Evolutionary conservation across 2,888 invertebrate genomes (phyloP).

Genomic region (Osmoderma eremita): DNA sequence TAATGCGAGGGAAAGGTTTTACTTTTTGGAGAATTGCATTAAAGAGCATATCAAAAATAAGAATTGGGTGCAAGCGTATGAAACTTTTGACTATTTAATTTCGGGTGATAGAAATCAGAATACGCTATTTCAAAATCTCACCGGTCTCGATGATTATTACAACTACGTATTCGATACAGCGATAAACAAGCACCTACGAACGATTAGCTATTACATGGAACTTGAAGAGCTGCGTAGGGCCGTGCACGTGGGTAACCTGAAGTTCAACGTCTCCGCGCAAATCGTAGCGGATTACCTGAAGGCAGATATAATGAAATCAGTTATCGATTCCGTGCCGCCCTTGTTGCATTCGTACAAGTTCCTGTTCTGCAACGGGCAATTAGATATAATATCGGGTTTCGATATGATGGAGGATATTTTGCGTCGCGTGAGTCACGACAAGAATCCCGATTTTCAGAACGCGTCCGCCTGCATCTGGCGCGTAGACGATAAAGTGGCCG

Average conservation of each 20-base stretch:
- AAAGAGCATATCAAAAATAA: constrained; percentile 66
- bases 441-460: constrained; percentile 70
- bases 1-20: constrained; percentile 70
- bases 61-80: constrained; percentile 73
- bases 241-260: constrained; percentile 80
- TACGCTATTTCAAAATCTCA: constrained; percentile 71
- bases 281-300: constrained; percentile 74
- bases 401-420: constrained; percentile 83
- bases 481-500: constrained; percentile 74
- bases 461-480: constrained; percentile 75
- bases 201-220: constrained; percentile 70
- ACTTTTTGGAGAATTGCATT: constrained; percentile 52
- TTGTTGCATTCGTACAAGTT: constrained; percentile 74
- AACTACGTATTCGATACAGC: constrained; percentile 70
- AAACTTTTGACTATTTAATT: constrained; percentile 73
- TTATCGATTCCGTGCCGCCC: constrained; percentile 74
- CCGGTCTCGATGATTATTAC: constrained; percentile 77
- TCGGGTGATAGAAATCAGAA: constrained; percentile 66
- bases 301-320: constrained; percentile 79
- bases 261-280: constrained; percentile 58
- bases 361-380: constrained; percentile 86
- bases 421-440: constrained; percentile 74
- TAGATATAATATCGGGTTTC: constrained; percentile 89
- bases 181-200: constrained; percentile 62
- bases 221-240: constrained; percentile 70